phyloP scores from a whole-genome alignment of 2,797 vertebrate genomes.

The Pseudotriccus pelzelni region DNA sequence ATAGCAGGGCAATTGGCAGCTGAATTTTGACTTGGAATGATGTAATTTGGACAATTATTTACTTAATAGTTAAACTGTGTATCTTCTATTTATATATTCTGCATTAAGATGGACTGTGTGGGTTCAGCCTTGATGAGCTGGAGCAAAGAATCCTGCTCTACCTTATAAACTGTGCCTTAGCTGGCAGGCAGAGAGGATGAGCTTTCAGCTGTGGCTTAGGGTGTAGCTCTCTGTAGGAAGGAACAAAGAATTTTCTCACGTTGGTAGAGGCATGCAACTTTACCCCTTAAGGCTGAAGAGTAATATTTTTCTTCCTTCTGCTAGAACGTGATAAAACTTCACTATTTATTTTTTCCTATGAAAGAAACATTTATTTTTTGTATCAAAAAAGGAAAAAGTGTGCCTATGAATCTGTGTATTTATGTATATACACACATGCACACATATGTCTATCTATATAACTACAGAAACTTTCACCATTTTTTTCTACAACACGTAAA shows the following conservation, averaged over 20 bases:
- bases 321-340: neutral
- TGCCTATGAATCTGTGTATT: neutral
- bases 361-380: neutral
- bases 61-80: slow-evolving; percentile 5
- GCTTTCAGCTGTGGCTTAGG: slow-evolving; percentile 24
- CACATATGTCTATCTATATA: neutral
- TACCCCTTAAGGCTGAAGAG: neutral
- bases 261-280: slow-evolving; percentile 5
- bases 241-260: slow-evolving; percentile 46
- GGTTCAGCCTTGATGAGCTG: slow-evolving; percentile 5
- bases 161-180: neutral
- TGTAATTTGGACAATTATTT: slow-evolving; percentile 7
- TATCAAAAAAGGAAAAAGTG: neutral
- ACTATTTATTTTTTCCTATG: neutral
- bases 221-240: slow-evolving; percentile 45
- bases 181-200: slow-evolving; percentile 14
- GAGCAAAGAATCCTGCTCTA: neutral
- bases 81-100: slow-evolving; percentile 12
- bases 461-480: neutral
- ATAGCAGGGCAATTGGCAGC: slow-evolving; percentile 34
- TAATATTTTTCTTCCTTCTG: neutral
- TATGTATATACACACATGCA: neutral
- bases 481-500: neutral
- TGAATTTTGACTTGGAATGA: slow-evolving; percentile 15
- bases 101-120: slow-evolving; percentile 38